phyloP scores from a whole-genome alignment of 92 coral and sea anemone genomes.

The Zoanthus solanderi region DNA sequence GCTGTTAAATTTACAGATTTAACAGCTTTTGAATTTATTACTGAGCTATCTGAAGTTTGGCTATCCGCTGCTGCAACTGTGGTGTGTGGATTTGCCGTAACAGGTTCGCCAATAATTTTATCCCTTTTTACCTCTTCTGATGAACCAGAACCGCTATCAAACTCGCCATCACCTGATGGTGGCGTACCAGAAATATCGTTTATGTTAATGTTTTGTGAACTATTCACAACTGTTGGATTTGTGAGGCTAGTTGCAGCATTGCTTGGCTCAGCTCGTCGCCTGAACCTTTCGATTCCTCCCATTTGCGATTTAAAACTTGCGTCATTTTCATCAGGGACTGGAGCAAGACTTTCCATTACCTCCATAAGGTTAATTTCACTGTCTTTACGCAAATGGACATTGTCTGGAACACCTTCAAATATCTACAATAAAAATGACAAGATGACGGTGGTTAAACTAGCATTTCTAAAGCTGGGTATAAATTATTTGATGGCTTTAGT shows the following conservation, averaged over 20 bases:
- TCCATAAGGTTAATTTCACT: conserved; percentile 91
- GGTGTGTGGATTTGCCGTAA: neutral
- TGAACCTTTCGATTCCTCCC: conserved; percentile 83
- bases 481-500: too few species aligned
- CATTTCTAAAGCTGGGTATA: too few species aligned
- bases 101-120: conserved; percentile 61
- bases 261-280: conserved; percentile 75
- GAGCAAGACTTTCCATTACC: conserved; percentile 96
- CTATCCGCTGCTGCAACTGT: conserved; percentile 5
- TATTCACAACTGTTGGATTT: neutral
- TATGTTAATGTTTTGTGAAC: conserved; percentile 18
- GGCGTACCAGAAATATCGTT: conserved; percentile 48
- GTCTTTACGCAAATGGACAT: conserved; percentile 90
- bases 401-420: conserved; percentile 89
- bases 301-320: conserved; percentile 70
- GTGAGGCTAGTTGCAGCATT: conserved; percentile 31
- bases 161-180: conserved; percentile 75
- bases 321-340: conserved; percentile 80
- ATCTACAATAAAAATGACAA: conserved; percentile 29
- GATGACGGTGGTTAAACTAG: too few species aligned
- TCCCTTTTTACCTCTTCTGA: conserved; percentile 56
- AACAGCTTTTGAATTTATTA: conserved; percentile 23
- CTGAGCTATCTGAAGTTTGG: neutral
- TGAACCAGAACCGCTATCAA: conserved; percentile 70
- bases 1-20: conserved; percentile 46